Percentiles rank a stretch among this genome's conserved stretches.
These are phyloP conservation scores for Pipistrellus kuhlii DNA, from an alignment of 2,797 vertebrate species.

Conservation along the genomic window DNA sequence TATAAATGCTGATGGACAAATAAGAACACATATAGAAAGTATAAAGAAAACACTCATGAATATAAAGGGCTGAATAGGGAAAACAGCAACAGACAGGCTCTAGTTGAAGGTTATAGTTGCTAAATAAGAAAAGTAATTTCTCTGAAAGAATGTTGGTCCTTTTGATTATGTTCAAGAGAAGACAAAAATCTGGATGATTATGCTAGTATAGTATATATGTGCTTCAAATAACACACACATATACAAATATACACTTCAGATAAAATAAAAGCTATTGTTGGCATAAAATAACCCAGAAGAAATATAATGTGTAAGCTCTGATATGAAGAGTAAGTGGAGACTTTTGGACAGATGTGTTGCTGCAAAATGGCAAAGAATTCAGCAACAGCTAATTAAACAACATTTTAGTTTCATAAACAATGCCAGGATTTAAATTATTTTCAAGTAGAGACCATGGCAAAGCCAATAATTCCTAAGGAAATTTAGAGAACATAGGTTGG, in stretches of 20 bases:
- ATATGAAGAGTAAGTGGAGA: neutral
- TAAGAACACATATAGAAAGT: neutral
- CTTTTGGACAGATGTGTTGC: neutral
- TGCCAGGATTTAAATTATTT: conserved; percentile 27
- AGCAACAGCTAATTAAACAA: neutral
- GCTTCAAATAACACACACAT: neutral
- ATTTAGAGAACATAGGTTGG: neutral
- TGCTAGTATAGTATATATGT: too few species aligned
- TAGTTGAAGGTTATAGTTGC: neutral
- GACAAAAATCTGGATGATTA: neutral
- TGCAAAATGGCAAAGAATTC: neutral
- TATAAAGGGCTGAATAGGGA: neutral
- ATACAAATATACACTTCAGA: neutral
- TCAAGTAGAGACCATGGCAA: neutral
- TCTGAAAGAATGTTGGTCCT: neutral
- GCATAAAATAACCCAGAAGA: neutral
- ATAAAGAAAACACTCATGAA: neutral
- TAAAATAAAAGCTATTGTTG: neutral
- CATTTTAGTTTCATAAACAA: neutral
- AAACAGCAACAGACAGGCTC: neutral
- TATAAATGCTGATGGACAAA: neutral
- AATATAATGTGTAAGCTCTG: neutral
- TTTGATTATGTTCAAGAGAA: neutral
- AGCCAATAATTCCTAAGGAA: conserved; percentile 7
- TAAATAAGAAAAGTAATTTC: neutral